These are phyloP conservation scores for Pardalotus punctatus DNA, from an alignment of 2,113 vertebrate species.

Conservation along the genomic window DNA sequence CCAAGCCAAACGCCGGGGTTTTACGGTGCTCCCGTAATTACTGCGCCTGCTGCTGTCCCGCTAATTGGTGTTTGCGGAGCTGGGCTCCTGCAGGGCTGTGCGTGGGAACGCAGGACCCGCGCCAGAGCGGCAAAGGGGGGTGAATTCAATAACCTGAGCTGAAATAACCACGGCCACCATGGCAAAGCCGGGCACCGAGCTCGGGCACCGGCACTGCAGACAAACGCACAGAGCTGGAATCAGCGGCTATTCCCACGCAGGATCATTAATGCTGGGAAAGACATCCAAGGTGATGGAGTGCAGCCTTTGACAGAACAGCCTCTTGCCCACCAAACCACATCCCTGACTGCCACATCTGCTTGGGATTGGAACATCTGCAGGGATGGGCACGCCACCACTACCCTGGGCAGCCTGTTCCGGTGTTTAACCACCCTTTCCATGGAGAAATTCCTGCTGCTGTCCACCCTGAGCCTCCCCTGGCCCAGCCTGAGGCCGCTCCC, in stretches of 20 bases:
- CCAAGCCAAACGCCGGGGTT: not conserved
- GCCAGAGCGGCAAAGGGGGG: not conserved
- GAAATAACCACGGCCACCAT: too few relatives aligned
- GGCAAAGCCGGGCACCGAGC: not conserved
- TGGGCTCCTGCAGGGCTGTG: not conserved
- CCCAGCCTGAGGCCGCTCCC: not conserved
- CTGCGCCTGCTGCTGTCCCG: not conserved
- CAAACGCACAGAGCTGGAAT: fast-evolving
- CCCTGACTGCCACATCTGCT: too few relatives aligned
- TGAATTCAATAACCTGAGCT: not conserved
- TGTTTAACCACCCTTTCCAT: not conserved
- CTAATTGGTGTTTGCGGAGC: not conserved
- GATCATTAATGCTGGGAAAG: not conserved
- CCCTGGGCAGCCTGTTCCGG: not conserved
- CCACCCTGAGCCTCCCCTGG: not conserved
- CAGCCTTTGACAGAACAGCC: not conserved
- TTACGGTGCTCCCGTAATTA: not conserved
- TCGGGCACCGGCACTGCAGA: not conserved
- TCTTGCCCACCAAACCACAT: not conserved
- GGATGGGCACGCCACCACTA: not conserved
- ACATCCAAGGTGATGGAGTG: not conserved
- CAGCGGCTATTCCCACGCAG: not conserved
- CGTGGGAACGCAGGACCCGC: not conserved
- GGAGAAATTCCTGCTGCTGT: not conserved
- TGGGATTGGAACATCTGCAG: not conserved